These are phyloP conservation scores for Drosophila jambulina DNA, from an alignment of 1,140 invertebrate species.

Conservation along the genomic window DNA sequence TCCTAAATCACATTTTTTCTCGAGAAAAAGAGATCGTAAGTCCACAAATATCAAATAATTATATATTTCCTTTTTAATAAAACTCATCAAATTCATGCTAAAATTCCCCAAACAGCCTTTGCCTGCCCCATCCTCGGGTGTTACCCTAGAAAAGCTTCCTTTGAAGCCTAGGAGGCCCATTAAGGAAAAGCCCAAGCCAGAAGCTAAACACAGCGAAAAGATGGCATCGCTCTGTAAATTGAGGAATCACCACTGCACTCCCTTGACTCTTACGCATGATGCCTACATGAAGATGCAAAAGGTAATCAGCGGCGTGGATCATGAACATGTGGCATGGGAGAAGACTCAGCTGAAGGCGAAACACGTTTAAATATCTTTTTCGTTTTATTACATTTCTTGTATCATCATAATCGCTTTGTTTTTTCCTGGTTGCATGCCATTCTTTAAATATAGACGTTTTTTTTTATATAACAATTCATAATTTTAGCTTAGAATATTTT, in stretches of 20 bases:
- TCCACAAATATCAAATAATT: not conserved
- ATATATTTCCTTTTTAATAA: no score
- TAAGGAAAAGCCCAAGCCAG: conserved; percentile 1
- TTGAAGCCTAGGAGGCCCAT: not conserved
- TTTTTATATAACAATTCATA: conserved; percentile 80
- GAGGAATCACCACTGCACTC: conserved; percentile 24
- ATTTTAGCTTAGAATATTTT: conserved; percentile 80
- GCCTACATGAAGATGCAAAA: conserved; percentile 27
- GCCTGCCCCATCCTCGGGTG: not conserved
- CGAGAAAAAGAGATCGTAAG: conserved; percentile 21
- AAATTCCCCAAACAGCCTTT: conserved; percentile 1
- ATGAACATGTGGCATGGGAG: not conserved
- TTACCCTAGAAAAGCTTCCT: not conserved
- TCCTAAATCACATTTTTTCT: conserved; percentile 57
- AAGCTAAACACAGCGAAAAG: conserved; percentile 16
- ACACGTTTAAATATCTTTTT: conserved; percentile 52
- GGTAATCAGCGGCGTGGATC: not conserved
- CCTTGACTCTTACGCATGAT: conserved; percentile 40
- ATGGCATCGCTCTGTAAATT: conserved; percentile 27
- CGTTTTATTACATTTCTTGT: conserved; percentile 72
- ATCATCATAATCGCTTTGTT: conserved; percentile 51
- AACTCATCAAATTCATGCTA: not conserved
- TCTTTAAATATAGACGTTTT: conserved; percentile 71
- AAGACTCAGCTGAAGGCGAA: not conserved
- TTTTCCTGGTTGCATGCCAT: conserved; percentile 64